These are phyloP conservation scores for Prunella fulvescens DNA, from an alignment of 2,113 vertebrate genomes.

Conservation along the genomic window DNA sequence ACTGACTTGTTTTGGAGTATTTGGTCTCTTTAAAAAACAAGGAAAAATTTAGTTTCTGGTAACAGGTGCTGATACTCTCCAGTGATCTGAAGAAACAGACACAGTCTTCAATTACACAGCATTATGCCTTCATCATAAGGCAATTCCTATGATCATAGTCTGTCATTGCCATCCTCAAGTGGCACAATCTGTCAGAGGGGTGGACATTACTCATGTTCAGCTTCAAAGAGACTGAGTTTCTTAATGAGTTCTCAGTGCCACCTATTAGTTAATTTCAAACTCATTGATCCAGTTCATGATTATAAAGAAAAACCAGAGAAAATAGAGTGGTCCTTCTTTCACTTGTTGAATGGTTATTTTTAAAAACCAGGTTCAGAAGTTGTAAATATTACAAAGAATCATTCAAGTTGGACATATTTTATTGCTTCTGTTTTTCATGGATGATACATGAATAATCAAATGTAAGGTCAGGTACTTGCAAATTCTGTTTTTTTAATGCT, in stretches of 20 bases:
- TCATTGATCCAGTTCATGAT: not conserved
- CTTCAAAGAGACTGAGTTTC: not conserved
- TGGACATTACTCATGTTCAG: not conserved
- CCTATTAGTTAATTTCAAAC: not conserved
- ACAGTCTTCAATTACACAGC: not conserved
- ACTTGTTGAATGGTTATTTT: not conserved
- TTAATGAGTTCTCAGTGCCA: not conserved
- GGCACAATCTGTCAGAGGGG: not conserved
- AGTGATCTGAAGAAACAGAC: not conserved
- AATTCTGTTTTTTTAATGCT: not conserved
- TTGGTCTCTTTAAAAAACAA: not conserved
- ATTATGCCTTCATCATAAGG: not conserved
- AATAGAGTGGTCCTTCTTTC: not conserved
- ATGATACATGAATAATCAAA: not conserved
- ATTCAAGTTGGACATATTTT: not conserved
- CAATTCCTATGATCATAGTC: not conserved
- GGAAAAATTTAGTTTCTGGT: not conserved
- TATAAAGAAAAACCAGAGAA: not conserved
- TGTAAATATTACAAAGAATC: not conserved
- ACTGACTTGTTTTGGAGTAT: not conserved
- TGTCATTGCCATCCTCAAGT: not conserved
- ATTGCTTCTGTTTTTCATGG: not conserved
- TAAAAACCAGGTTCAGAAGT: not conserved
- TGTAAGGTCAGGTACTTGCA: not conserved
- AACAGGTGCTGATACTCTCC: not conserved